phyloP scores from a whole-genome alignment of 1,140 invertebrate species.

The Hylaeus anthracinus region DNA sequence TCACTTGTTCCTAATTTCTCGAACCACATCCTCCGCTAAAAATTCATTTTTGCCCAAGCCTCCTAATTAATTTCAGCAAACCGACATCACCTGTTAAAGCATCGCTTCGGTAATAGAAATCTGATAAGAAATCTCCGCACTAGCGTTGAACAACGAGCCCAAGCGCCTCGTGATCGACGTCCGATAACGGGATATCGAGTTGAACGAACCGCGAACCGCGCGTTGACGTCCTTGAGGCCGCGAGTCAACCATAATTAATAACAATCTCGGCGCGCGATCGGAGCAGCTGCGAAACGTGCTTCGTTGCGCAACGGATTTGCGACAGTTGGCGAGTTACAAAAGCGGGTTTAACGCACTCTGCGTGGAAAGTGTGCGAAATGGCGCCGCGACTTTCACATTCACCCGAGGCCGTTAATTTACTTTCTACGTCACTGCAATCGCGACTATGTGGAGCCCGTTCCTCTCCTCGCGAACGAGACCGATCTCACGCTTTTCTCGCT shows the following conservation, averaged over 20 bases:
- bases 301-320: constrained; percentile 45
- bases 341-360: not conserved
- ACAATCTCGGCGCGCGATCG: constrained; percentile 31
- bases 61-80: too few relatives aligned
- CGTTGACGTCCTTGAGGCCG: constrained; percentile 26
- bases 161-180: constrained; percentile 13
- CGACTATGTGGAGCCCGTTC: not conserved
- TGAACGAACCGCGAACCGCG: constrained; percentile 28
- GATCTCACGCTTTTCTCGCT: too few relatives aligned
- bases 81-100: too few relatives aligned
- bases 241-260: constrained; percentile 33
- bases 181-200: constrained; percentile 30
- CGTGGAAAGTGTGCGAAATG: constrained; percentile 61
- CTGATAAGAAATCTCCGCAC: too few relatives aligned
- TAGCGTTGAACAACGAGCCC: not conserved
- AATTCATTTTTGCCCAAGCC: too few relatives aligned
- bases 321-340: constrained; percentile 33
- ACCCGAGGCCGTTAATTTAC: constrained; percentile 62
- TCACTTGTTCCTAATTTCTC: too few relatives aligned
- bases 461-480: too few relatives aligned
- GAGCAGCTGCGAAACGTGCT: constrained; percentile 18
- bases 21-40: too few relatives aligned
- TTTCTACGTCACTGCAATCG: constrained; percentile 64
- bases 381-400: constrained; percentile 69
- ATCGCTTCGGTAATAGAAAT: too few relatives aligned